Evolutionary conservation across 2,113 vertebrate species (phyloP).

Genomic region (Emydura subglobosa): DNA sequence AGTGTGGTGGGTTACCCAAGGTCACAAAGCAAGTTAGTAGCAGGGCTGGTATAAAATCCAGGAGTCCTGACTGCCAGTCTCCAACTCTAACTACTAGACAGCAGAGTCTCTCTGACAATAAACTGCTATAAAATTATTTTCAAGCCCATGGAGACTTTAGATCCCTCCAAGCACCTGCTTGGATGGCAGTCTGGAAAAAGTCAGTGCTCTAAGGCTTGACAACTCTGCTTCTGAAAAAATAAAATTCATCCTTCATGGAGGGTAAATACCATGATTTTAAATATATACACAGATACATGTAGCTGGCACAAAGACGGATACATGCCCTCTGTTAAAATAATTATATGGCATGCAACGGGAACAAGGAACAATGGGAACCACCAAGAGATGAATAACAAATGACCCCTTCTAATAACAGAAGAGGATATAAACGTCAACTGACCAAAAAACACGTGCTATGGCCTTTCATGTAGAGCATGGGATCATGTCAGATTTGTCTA

Average conservation of each 20-base stretch:
- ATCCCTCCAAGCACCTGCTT: not conserved
- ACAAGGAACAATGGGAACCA: not conserved
- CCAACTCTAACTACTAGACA: not conserved
- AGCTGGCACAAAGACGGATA: not conserved
- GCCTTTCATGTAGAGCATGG: not conserved
- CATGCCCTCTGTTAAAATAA: not conserved
- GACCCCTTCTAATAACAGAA: no score
- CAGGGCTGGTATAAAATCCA: not conserved
- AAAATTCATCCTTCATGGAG: no score
- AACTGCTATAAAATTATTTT: not conserved
- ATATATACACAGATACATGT: fast-evolving
- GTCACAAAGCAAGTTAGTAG: not conserved
- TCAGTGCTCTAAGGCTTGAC: fast-evolving
- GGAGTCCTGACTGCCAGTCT: not conserved
- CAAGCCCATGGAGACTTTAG: not conserved
- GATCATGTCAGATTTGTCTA: no score
- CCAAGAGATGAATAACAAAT: not conserved
- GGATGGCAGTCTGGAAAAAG: not conserved
- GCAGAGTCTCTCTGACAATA: no score
- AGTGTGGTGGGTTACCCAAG: not conserved
- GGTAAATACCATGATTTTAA: not conserved
- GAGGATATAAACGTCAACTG: not conserved
- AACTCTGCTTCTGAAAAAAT: no score
- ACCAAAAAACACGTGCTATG: not conserved
- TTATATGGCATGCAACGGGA: not conserved